Base-by-base conservation (phyloP, 2,888 invertebrate species). In the Leptinotarsa haldemani region DNA sequence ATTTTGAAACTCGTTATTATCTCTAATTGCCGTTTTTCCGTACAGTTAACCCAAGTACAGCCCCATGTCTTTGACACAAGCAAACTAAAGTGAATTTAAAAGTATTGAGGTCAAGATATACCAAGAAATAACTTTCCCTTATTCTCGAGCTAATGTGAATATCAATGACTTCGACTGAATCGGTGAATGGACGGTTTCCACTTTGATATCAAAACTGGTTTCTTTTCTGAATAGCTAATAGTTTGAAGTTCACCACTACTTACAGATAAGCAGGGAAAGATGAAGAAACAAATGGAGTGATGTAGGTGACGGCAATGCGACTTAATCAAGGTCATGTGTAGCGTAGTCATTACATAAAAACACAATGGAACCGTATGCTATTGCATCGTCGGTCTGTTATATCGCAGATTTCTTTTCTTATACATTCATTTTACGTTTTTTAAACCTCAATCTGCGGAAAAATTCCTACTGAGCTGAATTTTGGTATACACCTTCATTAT, bases 111-210 rank as follows among this genome's bases (percentile, higher is more conserved):
- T 71, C 77, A 73, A 65, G 69, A 71, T 71, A 74, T 69, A 71
- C 67, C 71, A 53, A 73, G 73, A 74, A 64, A 67, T 72, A 72
- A 76, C 76, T 79, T 79, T 76, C 79, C 79, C 76, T 79, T 77
- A 79, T 78, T 74, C 73, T 72, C 74, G 70, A 53, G 70, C 72
- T 52, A 70, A 71, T 69, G 70, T 70, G 71, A 71, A 66, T 76
- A 76, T 71, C 69, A 70, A 70, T 73, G 68, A 22, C 40, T 66
- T 63, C 16, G 40, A 47, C 13, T 16, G 48, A 67, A 64, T 73
- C 67, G 25, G 12, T 25, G 50, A n/a, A 66, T 56, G 67, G 53
- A 18, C 65, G 65, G 16, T 47, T 65, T 58, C 40, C 40, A 48
- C 50, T 1, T 12, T 64, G 56, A 48, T 65, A 63, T 73, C 74